Percentiles rank a stretch among this genome's conserved stretches.
Evolutionary conservation across 2,888 invertebrate genomes (phyloP).

Genomic region (Eumerus sabulonum): DNA sequence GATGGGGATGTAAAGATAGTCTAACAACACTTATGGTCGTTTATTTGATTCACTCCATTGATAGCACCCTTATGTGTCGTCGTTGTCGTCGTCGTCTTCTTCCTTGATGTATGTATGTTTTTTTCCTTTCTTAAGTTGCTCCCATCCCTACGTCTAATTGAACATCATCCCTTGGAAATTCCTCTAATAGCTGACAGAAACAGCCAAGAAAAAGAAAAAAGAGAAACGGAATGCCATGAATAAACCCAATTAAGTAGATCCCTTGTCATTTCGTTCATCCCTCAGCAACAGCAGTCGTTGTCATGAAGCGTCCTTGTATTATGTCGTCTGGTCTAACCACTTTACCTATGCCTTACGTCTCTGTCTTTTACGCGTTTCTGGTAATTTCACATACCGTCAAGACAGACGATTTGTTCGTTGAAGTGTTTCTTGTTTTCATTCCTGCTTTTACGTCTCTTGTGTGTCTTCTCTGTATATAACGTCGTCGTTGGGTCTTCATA

Average conservation of each 20-base stretch:
- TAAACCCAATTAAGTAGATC: slow-evolving; percentile 62
- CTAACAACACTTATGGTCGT: too few species aligned
- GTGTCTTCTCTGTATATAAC: background rate
- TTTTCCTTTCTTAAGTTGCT: background rate
- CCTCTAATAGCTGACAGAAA: slow-evolving; percentile 7
- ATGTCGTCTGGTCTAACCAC: slow-evolving; percentile 37
- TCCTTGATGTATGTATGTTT: too few species aligned
- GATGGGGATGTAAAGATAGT: too few species aligned
- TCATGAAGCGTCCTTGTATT: background rate
- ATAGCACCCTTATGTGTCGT: too few species aligned
- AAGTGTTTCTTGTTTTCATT: too few species aligned
- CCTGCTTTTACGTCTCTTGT: too few species aligned
- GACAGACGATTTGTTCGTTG: slow-evolving; percentile 6
- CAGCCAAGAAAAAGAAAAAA: background rate
- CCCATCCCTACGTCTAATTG: slow-evolving; percentile 28
- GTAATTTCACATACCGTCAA: slow-evolving; percentile 28
- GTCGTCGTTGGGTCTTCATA: slow-evolving; percentile 9
- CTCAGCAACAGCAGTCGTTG: slow-evolving; percentile 16
- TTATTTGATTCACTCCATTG: too few species aligned
- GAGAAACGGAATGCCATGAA: slow-evolving; percentile 42
- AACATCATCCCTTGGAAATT: slow-evolving; percentile 34
- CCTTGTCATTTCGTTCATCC: slow-evolving; percentile 33
- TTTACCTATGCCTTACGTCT: slow-evolving; percentile 19
- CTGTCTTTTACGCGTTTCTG: slow-evolving; percentile 9
- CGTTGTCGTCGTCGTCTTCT: too few species aligned